Percentiles rank a stretch among this genome's conserved stretches.
These are phyloP conservation scores for Eueremaeus valkanovi DNA, from an alignment of 2,888 invertebrate genomes.

Conservation along the genomic window DNA sequence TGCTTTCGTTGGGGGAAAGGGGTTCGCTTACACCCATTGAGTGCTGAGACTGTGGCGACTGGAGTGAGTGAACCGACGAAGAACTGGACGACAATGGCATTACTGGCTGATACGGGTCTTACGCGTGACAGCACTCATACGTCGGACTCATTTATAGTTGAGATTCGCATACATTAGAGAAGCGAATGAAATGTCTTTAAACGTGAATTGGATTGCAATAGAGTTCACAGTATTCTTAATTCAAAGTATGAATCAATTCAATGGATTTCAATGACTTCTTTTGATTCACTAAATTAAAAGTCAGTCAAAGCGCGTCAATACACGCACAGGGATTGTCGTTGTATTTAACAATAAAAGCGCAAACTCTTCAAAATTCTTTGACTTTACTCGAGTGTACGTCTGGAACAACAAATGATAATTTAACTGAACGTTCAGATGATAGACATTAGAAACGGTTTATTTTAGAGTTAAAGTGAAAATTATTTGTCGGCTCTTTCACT, in stretches of 20 bases:
- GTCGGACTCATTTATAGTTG: too few species aligned
- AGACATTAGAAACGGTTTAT: not conserved
- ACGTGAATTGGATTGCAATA: too few species aligned
- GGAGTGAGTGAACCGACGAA: not conserved
- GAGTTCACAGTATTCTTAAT: too few species aligned
- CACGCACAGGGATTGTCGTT: not conserved
- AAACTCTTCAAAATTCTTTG: constrained; percentile 30
- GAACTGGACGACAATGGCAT: not conserved
- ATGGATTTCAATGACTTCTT: constrained; percentile 5
- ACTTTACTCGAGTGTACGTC: not conserved
- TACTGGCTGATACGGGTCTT: not conserved
- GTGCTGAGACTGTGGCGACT: too few species aligned
- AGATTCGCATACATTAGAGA: too few species aligned
- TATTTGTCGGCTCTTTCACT: constrained; percentile 26
- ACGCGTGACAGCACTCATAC: too few species aligned
- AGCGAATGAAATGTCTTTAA: too few species aligned
- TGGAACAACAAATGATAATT: constrained; percentile 22
- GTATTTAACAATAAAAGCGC: constrained; percentile 26
- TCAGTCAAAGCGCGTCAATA: not conserved
- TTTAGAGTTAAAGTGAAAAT: not conserved
- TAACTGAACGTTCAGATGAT: not conserved
- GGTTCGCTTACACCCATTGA: constrained; percentile 8
- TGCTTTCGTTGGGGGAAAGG: not conserved
- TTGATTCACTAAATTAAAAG: not conserved
- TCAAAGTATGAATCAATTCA: too few species aligned